phyloP scores from a whole-genome alignment of 1,140 invertebrate genomes.

The Drosophila sp. region DNA sequence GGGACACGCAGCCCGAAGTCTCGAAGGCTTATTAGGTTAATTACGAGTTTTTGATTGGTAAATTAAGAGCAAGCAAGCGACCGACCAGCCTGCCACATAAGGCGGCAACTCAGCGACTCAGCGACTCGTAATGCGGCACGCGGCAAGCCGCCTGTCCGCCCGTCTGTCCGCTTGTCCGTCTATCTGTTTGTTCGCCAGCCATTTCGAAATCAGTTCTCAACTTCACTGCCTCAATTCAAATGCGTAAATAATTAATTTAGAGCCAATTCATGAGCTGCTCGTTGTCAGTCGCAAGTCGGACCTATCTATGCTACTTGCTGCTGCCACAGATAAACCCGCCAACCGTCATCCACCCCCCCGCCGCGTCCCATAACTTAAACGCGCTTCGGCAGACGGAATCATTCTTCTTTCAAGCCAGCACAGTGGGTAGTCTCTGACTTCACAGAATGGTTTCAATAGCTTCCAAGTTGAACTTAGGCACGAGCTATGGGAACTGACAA shows the following conservation, averaged over 20 bases:
- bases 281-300: not conserved
- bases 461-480: conserved; percentile 5
- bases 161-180: not conserved
- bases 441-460: conserved; percentile 7
- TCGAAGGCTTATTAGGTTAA: conserved; percentile 79
- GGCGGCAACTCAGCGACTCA: too few relatives aligned
- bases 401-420: not conserved
- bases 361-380: conserved; percentile 67
- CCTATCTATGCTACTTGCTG: conserved; percentile 38
- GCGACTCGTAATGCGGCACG: conserved; percentile 63
- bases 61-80: conserved; percentile 60
- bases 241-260: conserved; percentile 82
- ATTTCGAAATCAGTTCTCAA: conserved; percentile 80
- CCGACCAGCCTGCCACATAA: conserved; percentile 37
- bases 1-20: conserved; percentile 44
- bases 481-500: not conserved
- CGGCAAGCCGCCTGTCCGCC: conserved; percentile 45
- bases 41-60: conserved; percentile 82
- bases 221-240: conserved; percentile 76
- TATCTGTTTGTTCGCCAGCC: conserved; percentile 37
- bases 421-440: conserved; percentile 28
- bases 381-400: conserved; percentile 12
- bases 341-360: too few relatives aligned
- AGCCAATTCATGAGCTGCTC: conserved; percentile 72
- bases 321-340: conserved; percentile 66